These are phyloP conservation scores for Scomber scombrus DNA, from an alignment of 2,113 vertebrate genomes.

Conservation along the genomic window DNA sequence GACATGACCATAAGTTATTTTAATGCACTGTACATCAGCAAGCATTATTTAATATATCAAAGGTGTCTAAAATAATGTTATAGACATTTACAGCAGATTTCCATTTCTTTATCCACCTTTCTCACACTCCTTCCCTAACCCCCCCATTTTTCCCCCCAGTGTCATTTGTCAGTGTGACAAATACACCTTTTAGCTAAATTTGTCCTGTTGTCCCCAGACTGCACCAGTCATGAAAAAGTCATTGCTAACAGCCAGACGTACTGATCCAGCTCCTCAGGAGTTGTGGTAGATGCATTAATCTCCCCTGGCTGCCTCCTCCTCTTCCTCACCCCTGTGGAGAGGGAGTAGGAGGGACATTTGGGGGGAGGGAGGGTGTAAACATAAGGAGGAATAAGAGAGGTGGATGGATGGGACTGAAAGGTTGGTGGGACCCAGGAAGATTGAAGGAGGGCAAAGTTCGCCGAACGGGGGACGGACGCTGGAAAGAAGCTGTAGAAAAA, in stretches of 20 bases:
- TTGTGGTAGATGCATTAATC: conserved; percentile 73
- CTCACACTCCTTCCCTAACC: background rate
- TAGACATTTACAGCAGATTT: background rate
- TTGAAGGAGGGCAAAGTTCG: conserved; percentile 17
- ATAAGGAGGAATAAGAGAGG: conserved; percentile 27
- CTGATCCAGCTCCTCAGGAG: conserved; percentile 56
- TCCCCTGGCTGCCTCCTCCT: conserved; percentile 21
- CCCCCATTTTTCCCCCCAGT: background rate
- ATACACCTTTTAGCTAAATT: conserved; percentile 63
- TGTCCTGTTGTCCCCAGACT: conserved; percentile 74
- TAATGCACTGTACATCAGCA: background rate
- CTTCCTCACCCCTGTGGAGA: conserved; percentile 44
- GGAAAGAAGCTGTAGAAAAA: conserved; percentile 1
- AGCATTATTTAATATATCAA: background rate
- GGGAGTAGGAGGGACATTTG: conserved; percentile 23
- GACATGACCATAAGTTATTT: too few species aligned
- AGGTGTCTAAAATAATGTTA: background rate
- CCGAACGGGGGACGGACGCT: background rate
- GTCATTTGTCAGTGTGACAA: conserved; percentile 74
- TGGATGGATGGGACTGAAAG: conserved; percentile 33
- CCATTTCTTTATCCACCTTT: conserved; percentile 9
- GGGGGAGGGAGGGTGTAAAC: conserved; percentile 11
- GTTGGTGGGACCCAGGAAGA: background rate
- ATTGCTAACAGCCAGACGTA: conserved; percentile 68
- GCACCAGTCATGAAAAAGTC: conserved; percentile 69